A percentile compares a stretch with the other conserved stretches of the same genome.
Conservation (phyloP, 2,113 vertebrate genomes). For the Rana temporaria region DNA sequence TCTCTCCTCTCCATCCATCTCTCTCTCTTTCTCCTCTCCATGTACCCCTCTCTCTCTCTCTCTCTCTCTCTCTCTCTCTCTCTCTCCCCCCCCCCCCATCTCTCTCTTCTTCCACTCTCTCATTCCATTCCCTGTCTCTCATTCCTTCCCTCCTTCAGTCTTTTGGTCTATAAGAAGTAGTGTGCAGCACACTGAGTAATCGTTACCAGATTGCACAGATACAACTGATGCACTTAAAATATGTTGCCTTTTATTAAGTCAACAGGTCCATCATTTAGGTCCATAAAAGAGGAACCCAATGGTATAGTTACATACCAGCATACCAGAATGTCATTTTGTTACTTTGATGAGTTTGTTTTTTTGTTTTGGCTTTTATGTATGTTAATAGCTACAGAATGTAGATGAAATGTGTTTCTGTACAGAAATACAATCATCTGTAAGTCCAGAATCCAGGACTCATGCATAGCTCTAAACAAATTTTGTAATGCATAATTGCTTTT, state of each 20-base stretch:
- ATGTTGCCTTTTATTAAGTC: neutral
- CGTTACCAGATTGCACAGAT: neutral
- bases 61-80: too few relatives aligned
- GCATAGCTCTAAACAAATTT: neutral
- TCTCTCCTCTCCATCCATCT: too few relatives aligned
- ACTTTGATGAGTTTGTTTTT: neutral
- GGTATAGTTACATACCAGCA: neutral
- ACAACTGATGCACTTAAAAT: neutral
- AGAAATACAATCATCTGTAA: neutral
- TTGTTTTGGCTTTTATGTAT: neutral
- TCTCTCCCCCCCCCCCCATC: too few relatives aligned
- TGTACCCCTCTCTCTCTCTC: too few relatives aligned
- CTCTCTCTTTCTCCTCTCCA: too few relatives aligned
- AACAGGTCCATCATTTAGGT: neutral
- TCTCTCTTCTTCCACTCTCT: neutral
- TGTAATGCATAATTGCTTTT: slow-evolving; percentile 29
- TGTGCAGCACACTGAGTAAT: neutral
- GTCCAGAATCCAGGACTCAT: neutral
- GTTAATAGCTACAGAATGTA: neutral
- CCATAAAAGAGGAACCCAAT: neutral
- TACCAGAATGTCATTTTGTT: neutral
- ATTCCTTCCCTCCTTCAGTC: neutral
- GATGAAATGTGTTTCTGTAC: neutral
- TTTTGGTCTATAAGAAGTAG: neutral
- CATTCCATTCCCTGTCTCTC: neutral